phyloP scores from a whole-genome alignment of 2,888 invertebrate species.

The Barypeithes pellucidus region DNA sequence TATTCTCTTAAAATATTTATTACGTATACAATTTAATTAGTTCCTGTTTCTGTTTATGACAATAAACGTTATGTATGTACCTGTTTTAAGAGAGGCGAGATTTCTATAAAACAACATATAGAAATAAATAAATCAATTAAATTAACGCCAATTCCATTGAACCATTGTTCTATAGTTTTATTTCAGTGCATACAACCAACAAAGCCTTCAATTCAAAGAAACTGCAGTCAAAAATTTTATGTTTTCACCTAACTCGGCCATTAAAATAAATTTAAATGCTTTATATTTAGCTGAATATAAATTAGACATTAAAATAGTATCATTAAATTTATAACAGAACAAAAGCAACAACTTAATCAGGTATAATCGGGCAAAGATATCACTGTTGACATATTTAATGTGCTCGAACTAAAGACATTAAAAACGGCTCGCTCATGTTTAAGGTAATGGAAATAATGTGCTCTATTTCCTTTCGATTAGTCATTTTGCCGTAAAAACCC shows the following conservation, averaged over 20 bases:
- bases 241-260: conserved; percentile 79
- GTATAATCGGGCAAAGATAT: conserved; percentile 34
- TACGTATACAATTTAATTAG: too few relatives aligned
- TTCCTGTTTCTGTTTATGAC: too few relatives aligned
- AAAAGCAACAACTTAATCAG: conserved; percentile 34
- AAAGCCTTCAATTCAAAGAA: neutral
- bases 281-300: conserved; percentile 23
- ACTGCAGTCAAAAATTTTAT: neutral
- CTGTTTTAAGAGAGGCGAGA: too few relatives aligned
- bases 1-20: too few relatives aligned
- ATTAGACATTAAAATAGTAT: conserved; percentile 29
- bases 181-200: neutral
- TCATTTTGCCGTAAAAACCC: neutral
- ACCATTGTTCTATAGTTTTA: neutral
- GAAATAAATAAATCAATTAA: neutral
- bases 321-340: conserved; percentile 31
- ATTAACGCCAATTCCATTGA: neutral
- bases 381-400: conserved; percentile 33
- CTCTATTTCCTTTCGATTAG: conserved; percentile 17
- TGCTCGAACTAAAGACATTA: conserved; percentile 33
- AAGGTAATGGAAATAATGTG: conserved; percentile 21
- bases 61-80: too few relatives aligned
- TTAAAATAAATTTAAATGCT: conserved; percentile 87
- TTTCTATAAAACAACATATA: neutral
- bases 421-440: conserved; percentile 5